A percentile compares a stretch with the other conserved stretches of the same genome.
These are phyloP conservation scores for Platichthys flesus DNA, from an alignment of 2,113 vertebrate species.

Conservation along the genomic window DNA sequence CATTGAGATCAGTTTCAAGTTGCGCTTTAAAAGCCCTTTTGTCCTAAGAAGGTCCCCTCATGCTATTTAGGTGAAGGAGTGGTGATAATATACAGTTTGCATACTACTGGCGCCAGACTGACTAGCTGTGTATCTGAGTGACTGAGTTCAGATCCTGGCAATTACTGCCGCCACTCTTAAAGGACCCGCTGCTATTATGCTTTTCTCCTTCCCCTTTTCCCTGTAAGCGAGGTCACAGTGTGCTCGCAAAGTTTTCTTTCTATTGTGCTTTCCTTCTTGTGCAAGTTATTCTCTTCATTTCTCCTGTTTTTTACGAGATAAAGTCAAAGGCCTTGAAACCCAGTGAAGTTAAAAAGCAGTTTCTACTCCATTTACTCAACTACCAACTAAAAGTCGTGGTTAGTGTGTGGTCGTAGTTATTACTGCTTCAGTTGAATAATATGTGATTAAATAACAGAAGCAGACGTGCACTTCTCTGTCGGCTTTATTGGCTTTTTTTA, in stretches of 20 bases:
- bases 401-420: conserved; percentile 37
- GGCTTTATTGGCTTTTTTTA: conserved; percentile 42
- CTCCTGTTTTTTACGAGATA: conserved; percentile 25
- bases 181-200: conserved; percentile 85
- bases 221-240: conserved; percentile 77
- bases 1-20: conserved; percentile 92
- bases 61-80: conserved; percentile 93
- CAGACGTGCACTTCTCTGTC: conserved; percentile 9
- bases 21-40: conserved; percentile 87
- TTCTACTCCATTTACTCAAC: conserved; percentile 36
- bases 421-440: conserved; percentile 24
- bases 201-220: conserved; percentile 70
- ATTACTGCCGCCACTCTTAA: conserved; percentile 94
- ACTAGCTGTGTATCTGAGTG: conserved; percentile 91
- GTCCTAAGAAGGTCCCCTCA: conserved; percentile 86
- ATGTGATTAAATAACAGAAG: conserved; percentile 14
- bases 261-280: conserved; percentile 63
- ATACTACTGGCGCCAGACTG: conserved; percentile 97
- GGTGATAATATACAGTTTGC: conserved; percentile 97
- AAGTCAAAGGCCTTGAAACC: conserved; percentile 28
- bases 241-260: conserved; percentile 71
- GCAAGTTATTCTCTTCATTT: conserved; percentile 36
- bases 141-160: conserved; percentile 91
- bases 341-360: conserved; percentile 36
- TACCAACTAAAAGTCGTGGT: conserved; percentile 26